These are phyloP conservation scores for Spodoptera exigua DNA, from an alignment of 2,888 invertebrate genomes.

Conservation along the genomic window DNA sequence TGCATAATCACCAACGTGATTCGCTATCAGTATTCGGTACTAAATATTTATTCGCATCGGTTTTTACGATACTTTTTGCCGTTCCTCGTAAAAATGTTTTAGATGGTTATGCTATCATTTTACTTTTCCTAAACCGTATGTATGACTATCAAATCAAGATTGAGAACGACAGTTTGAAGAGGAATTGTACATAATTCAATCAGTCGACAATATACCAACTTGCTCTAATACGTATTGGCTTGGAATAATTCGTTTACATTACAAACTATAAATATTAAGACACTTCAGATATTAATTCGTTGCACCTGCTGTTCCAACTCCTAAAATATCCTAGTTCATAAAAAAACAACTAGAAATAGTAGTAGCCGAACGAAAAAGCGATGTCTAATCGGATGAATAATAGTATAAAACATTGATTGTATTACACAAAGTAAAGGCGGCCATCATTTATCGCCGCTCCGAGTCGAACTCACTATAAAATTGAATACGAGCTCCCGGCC, in stretches of 20 bases:
- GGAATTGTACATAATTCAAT: slow-evolving; percentile 6
- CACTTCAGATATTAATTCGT: not conserved
- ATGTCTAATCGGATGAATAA: slow-evolving; percentile 63
- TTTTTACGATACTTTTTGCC: slow-evolving; percentile 77
- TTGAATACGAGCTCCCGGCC: slow-evolving; percentile 69
- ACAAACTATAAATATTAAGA: slow-evolving; percentile 17
- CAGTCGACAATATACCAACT: not conserved
- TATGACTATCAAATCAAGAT: slow-evolving; percentile 35
- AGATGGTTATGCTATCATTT: slow-evolving; percentile 61
- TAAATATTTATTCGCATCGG: slow-evolving; percentile 83
- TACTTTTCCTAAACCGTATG: slow-evolving; percentile 53
- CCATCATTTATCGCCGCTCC: slow-evolving; percentile 66
- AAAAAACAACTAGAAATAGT: slow-evolving; percentile 52
- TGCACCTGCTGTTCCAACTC: slow-evolving; percentile 48
- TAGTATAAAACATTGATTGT: slow-evolving; percentile 66
- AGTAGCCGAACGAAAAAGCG: slow-evolving; percentile 56
- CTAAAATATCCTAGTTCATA: slow-evolving; percentile 39
- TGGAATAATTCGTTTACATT: slow-evolving; percentile 1
- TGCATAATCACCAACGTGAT: slow-evolving; percentile 87
- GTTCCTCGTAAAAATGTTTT: slow-evolving; percentile 72
- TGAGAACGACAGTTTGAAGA: slow-evolving; percentile 21
- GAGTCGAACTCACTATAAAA: slow-evolving; percentile 68
- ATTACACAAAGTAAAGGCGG: slow-evolving; percentile 65
- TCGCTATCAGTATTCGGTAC: slow-evolving; percentile 84
- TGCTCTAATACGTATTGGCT: not conserved